These are phyloP conservation scores for Alcedo atthis DNA, from an alignment of 2,797 vertebrate species.

Conservation along the genomic window DNA sequence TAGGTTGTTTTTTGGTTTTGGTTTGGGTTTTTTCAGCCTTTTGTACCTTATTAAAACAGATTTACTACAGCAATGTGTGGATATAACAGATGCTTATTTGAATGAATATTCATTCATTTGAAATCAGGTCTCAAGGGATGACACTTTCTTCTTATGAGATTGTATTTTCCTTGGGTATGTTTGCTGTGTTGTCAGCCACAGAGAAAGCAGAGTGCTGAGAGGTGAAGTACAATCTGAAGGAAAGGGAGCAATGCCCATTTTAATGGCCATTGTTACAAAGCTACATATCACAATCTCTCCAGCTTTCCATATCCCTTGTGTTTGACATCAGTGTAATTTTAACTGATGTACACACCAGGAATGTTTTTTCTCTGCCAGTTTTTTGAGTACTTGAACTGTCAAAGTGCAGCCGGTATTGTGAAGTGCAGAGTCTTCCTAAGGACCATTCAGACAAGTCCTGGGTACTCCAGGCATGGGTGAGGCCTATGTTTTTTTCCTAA, in stretches of 20 bases:
- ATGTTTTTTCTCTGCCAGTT: constrained; percentile 34
- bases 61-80: constrained; percentile 27
- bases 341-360: not conserved
- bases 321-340: constrained; percentile 17
- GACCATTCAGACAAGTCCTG: not conserved
- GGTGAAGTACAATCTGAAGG: not conserved
- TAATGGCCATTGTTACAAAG: constrained; percentile 30
- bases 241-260: constrained; percentile 47
- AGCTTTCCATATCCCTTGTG: constrained; percentile 11
- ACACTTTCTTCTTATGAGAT: constrained; percentile 53
- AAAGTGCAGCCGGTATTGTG: constrained; percentile 31
- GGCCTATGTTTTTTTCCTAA: not conserved
- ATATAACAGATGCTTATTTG: constrained; percentile 66
- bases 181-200: constrained; percentile 19
- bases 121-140: constrained; percentile 50
- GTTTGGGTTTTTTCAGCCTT: not conserved
- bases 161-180: constrained; percentile 41
- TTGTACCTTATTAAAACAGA: constrained; percentile 51
- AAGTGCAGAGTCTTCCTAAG: not conserved
- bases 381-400: not conserved
- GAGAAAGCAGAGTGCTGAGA: constrained; percentile 1
- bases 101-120: constrained; percentile 68
- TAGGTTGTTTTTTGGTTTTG: constrained; percentile 8
- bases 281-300: not conserved
- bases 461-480: not conserved